Conservation (phyloP, 2,797 vertebrate species). For the Melanotaenia boesemani region DNA sequence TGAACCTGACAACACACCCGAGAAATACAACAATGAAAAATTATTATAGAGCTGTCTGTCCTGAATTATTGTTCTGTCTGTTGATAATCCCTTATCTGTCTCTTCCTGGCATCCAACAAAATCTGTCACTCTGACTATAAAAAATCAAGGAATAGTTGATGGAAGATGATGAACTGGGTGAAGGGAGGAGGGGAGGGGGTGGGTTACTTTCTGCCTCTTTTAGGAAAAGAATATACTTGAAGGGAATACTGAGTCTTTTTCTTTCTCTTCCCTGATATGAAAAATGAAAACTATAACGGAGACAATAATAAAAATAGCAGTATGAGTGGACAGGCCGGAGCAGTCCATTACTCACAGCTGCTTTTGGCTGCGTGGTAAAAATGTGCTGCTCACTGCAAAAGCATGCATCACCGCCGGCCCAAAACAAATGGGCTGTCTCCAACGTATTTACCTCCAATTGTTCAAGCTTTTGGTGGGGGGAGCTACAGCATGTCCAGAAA, state of each 20-base stretch:
- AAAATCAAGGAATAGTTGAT: constrained; percentile 59
- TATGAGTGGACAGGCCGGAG: constrained; percentile 86
- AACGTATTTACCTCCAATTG: constrained; percentile 88
- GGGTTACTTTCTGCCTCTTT: constrained; percentile 65
- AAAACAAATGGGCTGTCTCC: constrained; percentile 88
- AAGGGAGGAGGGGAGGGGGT: constrained; percentile 36
- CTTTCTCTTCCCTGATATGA: constrained; percentile 71
- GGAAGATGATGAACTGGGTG: constrained; percentile 71
- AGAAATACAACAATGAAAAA: constrained; percentile 62
- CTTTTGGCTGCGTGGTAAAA: constrained; percentile 87
- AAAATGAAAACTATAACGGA: constrained; percentile 87
- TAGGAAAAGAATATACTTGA: constrained; percentile 68
- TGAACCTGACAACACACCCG: constrained; percentile 41
- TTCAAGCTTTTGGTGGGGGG: constrained; percentile 84
- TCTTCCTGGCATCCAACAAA: constrained; percentile 68
- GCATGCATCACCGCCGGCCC: constrained; percentile 87
- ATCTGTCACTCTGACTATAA: constrained; percentile 62
- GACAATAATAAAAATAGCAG: constrained; percentile 90
- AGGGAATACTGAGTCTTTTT: constrained; percentile 45
- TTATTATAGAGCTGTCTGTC: constrained; percentile 68
- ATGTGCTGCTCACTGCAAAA: constrained; percentile 89
- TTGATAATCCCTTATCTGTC: constrained; percentile 75
- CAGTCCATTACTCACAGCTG: constrained; percentile 89
- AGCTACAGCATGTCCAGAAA: constrained; percentile 74
- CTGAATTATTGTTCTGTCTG: constrained; percentile 75